Base-by-base conservation (phyloP, 2,797 vertebrate species). In the Peromyscus melanophrys region DNA sequence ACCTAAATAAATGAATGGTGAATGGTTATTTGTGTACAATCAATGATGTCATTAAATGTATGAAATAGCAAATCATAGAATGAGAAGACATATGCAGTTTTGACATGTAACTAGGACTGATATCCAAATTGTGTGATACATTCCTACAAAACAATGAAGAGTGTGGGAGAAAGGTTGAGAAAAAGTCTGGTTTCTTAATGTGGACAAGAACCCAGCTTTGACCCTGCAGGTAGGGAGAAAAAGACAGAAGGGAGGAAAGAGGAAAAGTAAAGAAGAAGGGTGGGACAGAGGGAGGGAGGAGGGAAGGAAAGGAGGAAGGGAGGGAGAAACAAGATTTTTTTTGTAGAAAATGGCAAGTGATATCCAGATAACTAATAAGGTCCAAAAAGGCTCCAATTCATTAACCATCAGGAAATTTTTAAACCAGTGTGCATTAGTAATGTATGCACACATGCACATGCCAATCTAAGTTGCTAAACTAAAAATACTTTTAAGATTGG, bases 321-420 rank as follows among this genome's bases (percentile, higher is more conserved):
- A 43, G 23, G 21, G 52, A 31, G 40, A 69, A 27, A 3, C 52
- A 81, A 6, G 23, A 40, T 12, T 11, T 25, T 57, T 25, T 5
- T 90, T 46, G 61, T 46, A 55, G n/a, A 76, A 93, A 88, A 80
- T 71, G 27, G 67, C 59, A 82, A 34, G 34, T 29, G 31, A 78
- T 87, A 43, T 27, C 7, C 49, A 81, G 82, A 90, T 90, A 63
- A 80, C 63, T 83, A 75, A 31, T 65, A 96, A 90, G 7, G 67
- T 29, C 78, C 31, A 21, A 76, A 86, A 93, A 23, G 17, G 4
- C 40, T 46, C 71, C 49, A 73, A 29, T 52, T 83, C 82, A 78
- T 86, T 77, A 34, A 61, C 25, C 13, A 69, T 81, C 75, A 76
- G 40, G 55, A 90, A 89, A 86, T 82, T 90, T 21, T 83, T 37